These are phyloP conservation scores for Timema cristinae DNA, from an alignment of 2,888 invertebrate genomes.

Conservation along the genomic window DNA sequence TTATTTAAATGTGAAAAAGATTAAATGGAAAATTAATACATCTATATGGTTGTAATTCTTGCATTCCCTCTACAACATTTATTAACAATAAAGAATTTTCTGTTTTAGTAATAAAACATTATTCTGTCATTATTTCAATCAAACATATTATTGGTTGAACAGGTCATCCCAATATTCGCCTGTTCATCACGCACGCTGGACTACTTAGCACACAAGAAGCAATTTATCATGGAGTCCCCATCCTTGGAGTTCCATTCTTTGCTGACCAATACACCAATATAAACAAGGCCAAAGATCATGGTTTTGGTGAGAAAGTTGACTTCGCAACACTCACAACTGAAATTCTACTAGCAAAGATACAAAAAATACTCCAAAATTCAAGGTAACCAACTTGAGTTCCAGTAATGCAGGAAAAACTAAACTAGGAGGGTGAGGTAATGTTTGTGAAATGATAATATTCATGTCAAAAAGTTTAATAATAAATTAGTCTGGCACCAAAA, in stretches of 20 bases:
- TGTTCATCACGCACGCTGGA: slow-evolving; percentile 51
- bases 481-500: no score
- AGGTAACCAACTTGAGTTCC: background rate
- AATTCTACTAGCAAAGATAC: slow-evolving; percentile 26
- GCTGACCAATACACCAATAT: slow-evolving; percentile 47
- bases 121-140: no score
- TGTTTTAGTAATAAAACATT: no score
- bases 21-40: no score
- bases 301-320: slow-evolving; percentile 41
- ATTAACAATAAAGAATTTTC: no score
- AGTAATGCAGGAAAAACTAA: no score
- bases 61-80: no score
- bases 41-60: no score
- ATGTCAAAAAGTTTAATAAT: no score
- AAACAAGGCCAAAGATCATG: slow-evolving; percentile 37
- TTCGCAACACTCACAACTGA: slow-evolving; percentile 34
- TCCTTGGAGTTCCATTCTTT: slow-evolving; percentile 52
- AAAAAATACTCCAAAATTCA: background rate
- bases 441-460: no score
- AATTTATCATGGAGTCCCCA: slow-evolving; percentile 48
- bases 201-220: slow-evolving; percentile 49
- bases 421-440: no score
- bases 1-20: no score
- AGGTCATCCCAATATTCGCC: slow-evolving; percentile 47
- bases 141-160: background rate